phyloP scores from a whole-genome alignment of 2,113 vertebrate species.

The Malurus elegans region DNA sequence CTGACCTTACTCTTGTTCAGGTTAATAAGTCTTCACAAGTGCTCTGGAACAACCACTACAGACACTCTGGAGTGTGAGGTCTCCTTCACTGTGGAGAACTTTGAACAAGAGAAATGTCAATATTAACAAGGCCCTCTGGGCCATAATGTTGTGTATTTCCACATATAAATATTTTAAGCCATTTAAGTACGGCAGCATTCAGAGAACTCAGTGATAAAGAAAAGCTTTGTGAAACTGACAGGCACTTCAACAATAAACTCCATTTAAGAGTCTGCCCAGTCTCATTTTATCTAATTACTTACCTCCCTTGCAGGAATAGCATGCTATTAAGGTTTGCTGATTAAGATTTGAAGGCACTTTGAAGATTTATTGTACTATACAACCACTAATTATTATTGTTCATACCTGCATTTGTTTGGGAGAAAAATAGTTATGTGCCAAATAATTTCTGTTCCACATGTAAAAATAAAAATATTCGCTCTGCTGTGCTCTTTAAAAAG shows the following conservation, averaged over 20 bases:
- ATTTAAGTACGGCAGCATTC: background rate
- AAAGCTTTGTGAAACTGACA: conserved; percentile 24
- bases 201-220: conserved; percentile 8
- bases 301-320: conserved; percentile 11
- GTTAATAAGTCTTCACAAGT: background rate
- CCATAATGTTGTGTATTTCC: background rate
- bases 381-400: conserved; percentile 55
- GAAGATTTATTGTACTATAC: conserved; percentile 39
- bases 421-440: background rate
- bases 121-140: background rate
- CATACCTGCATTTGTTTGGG: background rate
- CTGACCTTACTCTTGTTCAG: background rate
- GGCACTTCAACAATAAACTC: conserved; percentile 17
- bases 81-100: background rate
- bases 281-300: conserved; percentile 50
- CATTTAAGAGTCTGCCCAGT: conserved; percentile 14
- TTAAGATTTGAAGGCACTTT: conserved; percentile 50
- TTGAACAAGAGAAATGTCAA: background rate
- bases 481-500: background rate
- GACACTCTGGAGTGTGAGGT: background rate
- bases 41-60: background rate
- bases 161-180: background rate
- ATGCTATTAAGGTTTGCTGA: conserved; percentile 37
- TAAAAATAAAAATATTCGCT: background rate
- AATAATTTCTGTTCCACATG: background rate